Evolutionary conservation across 2,113 vertebrate genomes (phyloP).

Genomic region (Peromyscus californicus): DNA sequence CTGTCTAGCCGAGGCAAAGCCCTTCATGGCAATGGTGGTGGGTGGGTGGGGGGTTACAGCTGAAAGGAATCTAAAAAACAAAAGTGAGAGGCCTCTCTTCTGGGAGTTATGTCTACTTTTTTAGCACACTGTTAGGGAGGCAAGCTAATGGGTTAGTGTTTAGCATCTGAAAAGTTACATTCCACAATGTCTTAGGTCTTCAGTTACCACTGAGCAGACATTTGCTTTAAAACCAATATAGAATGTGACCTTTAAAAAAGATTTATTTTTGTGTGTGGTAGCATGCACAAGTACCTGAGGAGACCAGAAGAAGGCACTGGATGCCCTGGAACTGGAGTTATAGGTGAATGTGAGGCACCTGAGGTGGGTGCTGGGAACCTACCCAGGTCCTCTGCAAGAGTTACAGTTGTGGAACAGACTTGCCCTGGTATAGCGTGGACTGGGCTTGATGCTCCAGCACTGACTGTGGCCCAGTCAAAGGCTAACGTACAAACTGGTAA

Average conservation of each 20-base stretch:
- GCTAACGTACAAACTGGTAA: neutral
- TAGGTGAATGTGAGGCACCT: neutral
- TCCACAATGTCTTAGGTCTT: neutral
- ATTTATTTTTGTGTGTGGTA: neutral
- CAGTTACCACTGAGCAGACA: conserved; percentile 31
- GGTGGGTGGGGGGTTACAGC: neutral
- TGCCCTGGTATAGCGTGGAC: neutral
- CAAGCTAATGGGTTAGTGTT: neutral
- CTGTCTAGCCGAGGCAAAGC: neutral
- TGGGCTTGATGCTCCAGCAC: neutral
- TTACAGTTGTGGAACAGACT: neutral
- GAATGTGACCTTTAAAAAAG: neutral
- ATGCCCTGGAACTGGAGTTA: neutral
- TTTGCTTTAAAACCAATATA: neutral
- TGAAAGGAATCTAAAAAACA: neutral
- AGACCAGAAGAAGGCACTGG: neutral
- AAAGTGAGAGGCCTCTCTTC: neutral
- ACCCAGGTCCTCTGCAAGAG: neutral
- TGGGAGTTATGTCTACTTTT: neutral
- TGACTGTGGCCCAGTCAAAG: neutral
- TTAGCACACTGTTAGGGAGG: neutral
- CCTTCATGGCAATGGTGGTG: too few relatives aligned
- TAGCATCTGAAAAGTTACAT: conserved; percentile 7
- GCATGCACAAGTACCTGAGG: neutral
- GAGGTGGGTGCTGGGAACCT: neutral